These are phyloP conservation scores for Meteorus sp. DNA, from an alignment of 1,140 invertebrate species.

Conservation along the genomic window DNA sequence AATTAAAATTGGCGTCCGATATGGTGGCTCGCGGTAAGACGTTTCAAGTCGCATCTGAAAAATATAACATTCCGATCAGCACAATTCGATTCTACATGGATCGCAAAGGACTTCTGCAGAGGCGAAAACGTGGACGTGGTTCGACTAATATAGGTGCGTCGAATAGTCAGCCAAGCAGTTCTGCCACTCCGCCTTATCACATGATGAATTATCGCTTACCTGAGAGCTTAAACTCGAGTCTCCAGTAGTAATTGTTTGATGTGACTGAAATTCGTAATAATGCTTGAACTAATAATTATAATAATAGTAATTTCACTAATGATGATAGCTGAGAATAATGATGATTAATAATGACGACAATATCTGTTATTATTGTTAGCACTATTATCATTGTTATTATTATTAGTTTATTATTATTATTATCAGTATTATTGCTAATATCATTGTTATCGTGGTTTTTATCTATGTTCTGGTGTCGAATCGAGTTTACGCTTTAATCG, in stretches of 20 bases:
- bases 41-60: conserved; percentile 80
- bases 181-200: conserved; percentile 69
- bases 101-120: conserved; percentile 75
- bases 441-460: too few species aligned
- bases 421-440: too few species aligned
- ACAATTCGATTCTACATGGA: conserved; percentile 84
- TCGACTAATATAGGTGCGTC: conserved; percentile 46
- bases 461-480: too few species aligned
- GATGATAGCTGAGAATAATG: background rate
- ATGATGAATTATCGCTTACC: conserved; percentile 75
- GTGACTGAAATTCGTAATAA: too few species aligned
- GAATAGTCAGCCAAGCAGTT: conserved; percentile 60
- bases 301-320: background rate
- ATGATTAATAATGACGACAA: too few species aligned
- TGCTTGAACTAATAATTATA: conserved; percentile 27
- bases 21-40: conserved; percentile 78
- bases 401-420: too few species aligned
- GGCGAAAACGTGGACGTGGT: conserved; percentile 69
- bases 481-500: too few species aligned
- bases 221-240: conserved; percentile 59
- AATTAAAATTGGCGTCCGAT: conserved; percentile 75
- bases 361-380: too few species aligned
- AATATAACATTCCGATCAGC: conserved; percentile 83
- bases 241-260: conserved; percentile 49
- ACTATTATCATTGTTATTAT: too few species aligned